Evolutionary conservation across 2,113 vertebrate genomes (phyloP).

Genomic region (Solea senegalensis): DNA sequence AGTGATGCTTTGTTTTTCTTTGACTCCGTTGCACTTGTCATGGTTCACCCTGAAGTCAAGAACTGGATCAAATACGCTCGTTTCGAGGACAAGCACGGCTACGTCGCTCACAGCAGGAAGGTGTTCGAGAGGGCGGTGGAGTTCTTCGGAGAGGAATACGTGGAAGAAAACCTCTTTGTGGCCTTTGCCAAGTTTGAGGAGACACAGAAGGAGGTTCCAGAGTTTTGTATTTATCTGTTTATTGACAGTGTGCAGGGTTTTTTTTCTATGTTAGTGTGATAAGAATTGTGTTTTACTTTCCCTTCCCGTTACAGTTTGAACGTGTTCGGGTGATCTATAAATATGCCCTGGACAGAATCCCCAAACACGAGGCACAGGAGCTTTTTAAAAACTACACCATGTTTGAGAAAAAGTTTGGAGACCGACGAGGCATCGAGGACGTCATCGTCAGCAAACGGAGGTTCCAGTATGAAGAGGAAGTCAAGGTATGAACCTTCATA

Average conservation of each 20-base stretch:
- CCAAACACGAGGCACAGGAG: slow-evolving; percentile 94
- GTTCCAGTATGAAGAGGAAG: slow-evolving; percentile 98
- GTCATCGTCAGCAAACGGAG: slow-evolving; percentile 97
- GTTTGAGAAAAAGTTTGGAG: slow-evolving; percentile 99
- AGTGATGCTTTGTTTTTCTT: slow-evolving; percentile 59
- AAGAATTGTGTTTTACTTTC: background rate
- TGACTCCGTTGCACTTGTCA: slow-evolving; percentile 87
- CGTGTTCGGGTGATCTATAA: slow-evolving; percentile 97
- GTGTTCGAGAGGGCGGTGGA: slow-evolving; percentile 94
- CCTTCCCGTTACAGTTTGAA: slow-evolving; percentile 86
- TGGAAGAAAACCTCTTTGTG: slow-evolving; percentile 93
- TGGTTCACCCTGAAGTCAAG: slow-evolving; percentile 95
- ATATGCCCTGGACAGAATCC: slow-evolving; percentile 94
- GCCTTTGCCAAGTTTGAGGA: slow-evolving; percentile 97
- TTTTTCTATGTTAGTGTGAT: too few species aligned
- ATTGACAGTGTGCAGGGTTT: too few species aligned
- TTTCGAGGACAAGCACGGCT: slow-evolving; percentile 96
- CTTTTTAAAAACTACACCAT: slow-evolving; percentile 98
- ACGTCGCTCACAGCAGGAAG: slow-evolving; percentile 89
- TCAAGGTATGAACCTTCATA: slow-evolving; percentile 83
- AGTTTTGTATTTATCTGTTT: too few species aligned
- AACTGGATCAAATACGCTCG: slow-evolving; percentile 99
- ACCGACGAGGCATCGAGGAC: slow-evolving; percentile 95
- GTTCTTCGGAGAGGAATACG: slow-evolving; percentile 94
- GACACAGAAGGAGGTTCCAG: slow-evolving; percentile 92